Conservation (phyloP, 1,140 invertebrate genomes). For the Lordiphosa stackelbergi region DNA sequence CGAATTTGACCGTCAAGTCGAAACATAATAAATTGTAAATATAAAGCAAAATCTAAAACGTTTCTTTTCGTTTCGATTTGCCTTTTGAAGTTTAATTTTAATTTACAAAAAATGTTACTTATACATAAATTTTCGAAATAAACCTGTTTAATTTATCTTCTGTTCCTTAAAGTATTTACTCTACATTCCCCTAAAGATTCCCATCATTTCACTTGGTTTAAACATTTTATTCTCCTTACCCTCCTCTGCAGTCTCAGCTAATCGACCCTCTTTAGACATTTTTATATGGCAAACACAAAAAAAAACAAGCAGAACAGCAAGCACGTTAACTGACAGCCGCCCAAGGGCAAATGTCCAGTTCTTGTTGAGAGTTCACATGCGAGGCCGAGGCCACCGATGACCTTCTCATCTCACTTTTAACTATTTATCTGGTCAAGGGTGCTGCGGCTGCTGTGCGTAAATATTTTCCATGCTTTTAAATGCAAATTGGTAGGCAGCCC, state of each 20-base stretch:
- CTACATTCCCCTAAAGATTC: slow-evolving; percentile 1
- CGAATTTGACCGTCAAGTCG: too few relatives aligned
- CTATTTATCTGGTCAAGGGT: slow-evolving; percentile 36
- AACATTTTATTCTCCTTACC: slow-evolving; percentile 8
- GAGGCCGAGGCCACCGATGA: slow-evolving; percentile 17
- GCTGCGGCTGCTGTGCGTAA: slow-evolving; percentile 12
- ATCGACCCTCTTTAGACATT: slow-evolving; percentile 60
- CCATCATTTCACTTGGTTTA: slow-evolving; percentile 1
- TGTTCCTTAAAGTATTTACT: not conserved
- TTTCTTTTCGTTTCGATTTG: too few relatives aligned
- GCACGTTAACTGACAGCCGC: slow-evolving; percentile 27
- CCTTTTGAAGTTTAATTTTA: too few relatives aligned
- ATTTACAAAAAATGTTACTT: too few relatives aligned
- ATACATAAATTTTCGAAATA: too few relatives aligned
- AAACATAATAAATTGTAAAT: too few relatives aligned
- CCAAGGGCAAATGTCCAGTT: slow-evolving; percentile 41
- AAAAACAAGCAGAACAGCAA: not conserved
- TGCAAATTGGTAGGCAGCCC: slow-evolving; percentile 30
- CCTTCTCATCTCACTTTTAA: slow-evolving; percentile 16
- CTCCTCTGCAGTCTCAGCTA: slow-evolving; percentile 32
- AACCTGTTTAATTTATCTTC: too few relatives aligned
- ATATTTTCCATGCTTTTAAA: slow-evolving; percentile 19
- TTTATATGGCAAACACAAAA: slow-evolving; percentile 23
- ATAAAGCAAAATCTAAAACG: too few relatives aligned
- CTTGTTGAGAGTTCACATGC: not conserved